phyloP scores from a whole-genome alignment of 2,888 invertebrate genomes.

The Lacanobia wlatinum region DNA sequence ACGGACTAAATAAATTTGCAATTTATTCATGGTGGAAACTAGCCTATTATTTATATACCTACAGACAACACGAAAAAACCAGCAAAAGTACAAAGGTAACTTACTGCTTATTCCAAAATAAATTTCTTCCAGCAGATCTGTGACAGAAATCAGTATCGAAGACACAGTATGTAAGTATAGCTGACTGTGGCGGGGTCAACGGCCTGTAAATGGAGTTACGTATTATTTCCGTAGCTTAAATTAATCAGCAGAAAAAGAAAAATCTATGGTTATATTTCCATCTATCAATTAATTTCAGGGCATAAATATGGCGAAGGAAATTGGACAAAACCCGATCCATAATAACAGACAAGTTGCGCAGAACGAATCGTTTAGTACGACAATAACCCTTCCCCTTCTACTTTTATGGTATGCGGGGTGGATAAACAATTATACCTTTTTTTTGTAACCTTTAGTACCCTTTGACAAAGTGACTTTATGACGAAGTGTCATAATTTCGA shows the following conservation, averaged over 20 bases:
- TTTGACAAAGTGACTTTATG: conserved; percentile 17
- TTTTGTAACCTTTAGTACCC: conserved; percentile 28
- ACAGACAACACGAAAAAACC: too few species aligned
- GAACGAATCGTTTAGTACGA: conserved; percentile 26
- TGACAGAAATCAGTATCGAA: too few species aligned
- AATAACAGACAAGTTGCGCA: conserved; percentile 8
- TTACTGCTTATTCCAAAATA: too few species aligned
- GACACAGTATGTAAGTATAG: too few species aligned
- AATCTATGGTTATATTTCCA: not conserved
- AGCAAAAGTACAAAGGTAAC: too few species aligned
- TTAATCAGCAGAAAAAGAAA: not conserved
- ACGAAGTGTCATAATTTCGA: conserved; percentile 4
- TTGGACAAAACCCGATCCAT: not conserved
- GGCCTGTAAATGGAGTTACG: not conserved
- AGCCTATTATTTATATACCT: too few species aligned
- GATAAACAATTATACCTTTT: conserved; percentile 36
- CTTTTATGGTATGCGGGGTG: conserved; percentile 32
- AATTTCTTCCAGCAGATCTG: too few species aligned
- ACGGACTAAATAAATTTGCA: too few species aligned
- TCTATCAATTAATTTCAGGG: not conserved
- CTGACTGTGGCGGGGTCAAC: not conserved
- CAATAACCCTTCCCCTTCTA: conserved; percentile 20
- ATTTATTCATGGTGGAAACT: too few species aligned
- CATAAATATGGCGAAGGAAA: not conserved
- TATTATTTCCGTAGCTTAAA: not conserved